Percentiles rank a stretch among this genome's conserved stretches.
phyloP scores from a whole-genome alignment of 2,797 vertebrate species.

The Dicrostonyx torquatus region DNA sequence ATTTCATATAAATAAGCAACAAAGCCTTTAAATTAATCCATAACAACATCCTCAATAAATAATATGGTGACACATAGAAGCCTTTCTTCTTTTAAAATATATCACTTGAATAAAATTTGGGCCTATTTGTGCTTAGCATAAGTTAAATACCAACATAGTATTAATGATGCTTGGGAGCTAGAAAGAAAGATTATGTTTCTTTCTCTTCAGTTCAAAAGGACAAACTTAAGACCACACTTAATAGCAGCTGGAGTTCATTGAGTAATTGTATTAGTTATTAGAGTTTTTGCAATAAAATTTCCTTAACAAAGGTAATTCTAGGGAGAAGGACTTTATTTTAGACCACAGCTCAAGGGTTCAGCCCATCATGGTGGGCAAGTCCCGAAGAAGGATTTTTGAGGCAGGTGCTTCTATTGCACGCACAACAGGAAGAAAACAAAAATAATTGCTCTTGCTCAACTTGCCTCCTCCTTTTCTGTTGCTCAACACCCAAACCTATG shows the following conservation, averaged over 20 bases:
- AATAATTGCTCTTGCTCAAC: background rate
- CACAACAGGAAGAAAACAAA: background rate
- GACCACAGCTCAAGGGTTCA: background rate
- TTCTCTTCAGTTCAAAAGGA: background rate
- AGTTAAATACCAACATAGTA: background rate
- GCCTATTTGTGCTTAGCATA: background rate
- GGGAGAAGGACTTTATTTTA: background rate
- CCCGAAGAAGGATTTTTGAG: background rate
- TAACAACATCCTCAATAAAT: background rate
- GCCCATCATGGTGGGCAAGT: background rate
- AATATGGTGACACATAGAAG: background rate
- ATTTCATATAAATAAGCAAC: background rate
- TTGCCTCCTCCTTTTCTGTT: background rate
- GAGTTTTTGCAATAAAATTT: background rate
- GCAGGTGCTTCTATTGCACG: background rate
- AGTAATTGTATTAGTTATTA: background rate
- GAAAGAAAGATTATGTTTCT: background rate
- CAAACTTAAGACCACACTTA: background rate
- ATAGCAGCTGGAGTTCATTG: background rate
- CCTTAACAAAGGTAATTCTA: background rate
- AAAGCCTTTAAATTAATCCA: background rate
- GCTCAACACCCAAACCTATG: background rate
- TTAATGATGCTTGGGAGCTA: slow-evolving; percentile 11
- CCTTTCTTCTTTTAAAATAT: slow-evolving; percentile 15
- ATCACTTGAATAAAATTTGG: slow-evolving; percentile 9